phyloP scores from a whole-genome alignment of 2,113 vertebrate species.

The Oriolus oriolus region DNA sequence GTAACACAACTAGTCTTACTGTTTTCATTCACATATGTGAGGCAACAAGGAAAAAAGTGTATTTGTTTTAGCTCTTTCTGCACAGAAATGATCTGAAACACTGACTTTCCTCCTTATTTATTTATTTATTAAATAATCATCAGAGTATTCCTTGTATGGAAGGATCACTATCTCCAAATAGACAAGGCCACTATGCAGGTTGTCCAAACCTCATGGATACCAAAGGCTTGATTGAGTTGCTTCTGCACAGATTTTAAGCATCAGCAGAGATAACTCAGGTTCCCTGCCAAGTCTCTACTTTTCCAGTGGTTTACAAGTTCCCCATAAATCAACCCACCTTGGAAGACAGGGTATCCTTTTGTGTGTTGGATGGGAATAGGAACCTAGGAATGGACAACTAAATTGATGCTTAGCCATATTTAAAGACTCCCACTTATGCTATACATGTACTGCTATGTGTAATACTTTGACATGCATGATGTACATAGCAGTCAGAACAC shows the following conservation, averaged over 20 bases:
- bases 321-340: neutral
- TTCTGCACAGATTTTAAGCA: neutral
- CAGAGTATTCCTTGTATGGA: neutral
- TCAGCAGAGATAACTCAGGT: neutral
- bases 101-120: neutral
- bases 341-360: neutral
- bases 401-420: neutral
- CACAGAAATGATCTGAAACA: neutral
- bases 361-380: neutral
- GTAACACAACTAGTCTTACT: neutral
- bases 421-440: neutral
- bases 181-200: neutral
- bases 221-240: neutral
- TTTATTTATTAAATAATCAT: neutral
- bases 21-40: neutral
- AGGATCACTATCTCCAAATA: neutral
- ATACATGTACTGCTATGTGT: fast-evolving
- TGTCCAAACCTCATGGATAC: neutral
- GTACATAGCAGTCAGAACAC: neutral
- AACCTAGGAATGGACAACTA: neutral
- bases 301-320: neutral
- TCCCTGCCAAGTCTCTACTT: neutral
- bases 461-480: neutral
- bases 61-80: neutral
- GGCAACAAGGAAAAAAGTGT: neutral